Base-by-base conservation (phyloP, 1,140 invertebrate species). In the Lysiphlebus fabarum region DNA sequence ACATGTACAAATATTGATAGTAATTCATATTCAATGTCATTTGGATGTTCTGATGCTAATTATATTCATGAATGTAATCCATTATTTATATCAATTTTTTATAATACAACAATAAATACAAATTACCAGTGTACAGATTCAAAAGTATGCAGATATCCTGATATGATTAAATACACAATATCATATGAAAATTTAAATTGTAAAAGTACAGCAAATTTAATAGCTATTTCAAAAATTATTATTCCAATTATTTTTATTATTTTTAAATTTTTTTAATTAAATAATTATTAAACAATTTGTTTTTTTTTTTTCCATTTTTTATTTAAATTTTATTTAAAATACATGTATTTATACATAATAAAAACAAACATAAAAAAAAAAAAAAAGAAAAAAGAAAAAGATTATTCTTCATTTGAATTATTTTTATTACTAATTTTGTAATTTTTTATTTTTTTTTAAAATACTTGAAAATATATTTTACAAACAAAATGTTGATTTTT, bases 111-210 rank as follows among this genome's bases (percentile, higher is more conserved):
- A 10, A 60, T 47, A 14, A 54, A 7, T 34, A 44, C 58, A 45
- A 45, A 42, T 11, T 65, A 65, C 38, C 72, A 72, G 14, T 83
- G 80, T 59, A 75, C 66, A 78, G 81, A 81, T 64, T 9, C n/a
- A 38, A 70, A 67, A 5, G 66, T 63, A 4, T 88, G 86, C 68
- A 79, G 86, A 72, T 87, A 82, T 64, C 86, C 86, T 0, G 82
- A 85, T 63, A 82, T 83, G 69, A 72, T 86, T 12, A 83, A 82
- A 61, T 88, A 83, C 53, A 82, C 81, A 36, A 74, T 89, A 45
- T 81, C 82, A n/a, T 77, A 84, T 40, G 82, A 85, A 62, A 84
- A 86, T 58, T 75, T 87, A 42, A 78, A 82, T 10, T 89, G 87
- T 65, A 79, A 72, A 54, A 87, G 80, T 63, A 75, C 79, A 40